phyloP scores from a whole-genome alignment of 2,113 vertebrate species.

The Emydura subglobosa region DNA sequence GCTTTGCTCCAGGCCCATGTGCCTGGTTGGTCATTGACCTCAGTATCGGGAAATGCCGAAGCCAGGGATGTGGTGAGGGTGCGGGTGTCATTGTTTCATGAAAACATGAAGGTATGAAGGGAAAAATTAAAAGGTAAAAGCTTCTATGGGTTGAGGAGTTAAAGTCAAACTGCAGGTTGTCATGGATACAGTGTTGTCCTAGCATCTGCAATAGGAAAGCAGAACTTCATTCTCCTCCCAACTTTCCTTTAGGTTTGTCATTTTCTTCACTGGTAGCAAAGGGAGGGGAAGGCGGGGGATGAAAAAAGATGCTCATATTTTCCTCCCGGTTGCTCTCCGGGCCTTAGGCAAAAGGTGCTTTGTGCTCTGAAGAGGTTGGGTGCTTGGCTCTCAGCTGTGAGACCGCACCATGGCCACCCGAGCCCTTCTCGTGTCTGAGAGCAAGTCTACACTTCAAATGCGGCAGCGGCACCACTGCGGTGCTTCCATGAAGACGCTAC shows the following conservation, averaged over 20 bases:
- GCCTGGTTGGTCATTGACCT: neutral
- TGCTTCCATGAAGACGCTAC: neutral
- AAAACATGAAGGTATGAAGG: conserved; percentile 37
- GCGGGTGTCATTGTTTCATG: neutral
- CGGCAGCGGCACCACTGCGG: too few species aligned
- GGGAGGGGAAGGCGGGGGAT: neutral
- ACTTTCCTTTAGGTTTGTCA: conserved; percentile 25
- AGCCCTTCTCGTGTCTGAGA: neutral
- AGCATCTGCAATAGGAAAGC: neutral
- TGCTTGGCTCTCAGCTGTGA: neutral
- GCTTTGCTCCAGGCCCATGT: neutral
- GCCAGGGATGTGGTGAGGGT: neutral
- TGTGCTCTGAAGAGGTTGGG: neutral
- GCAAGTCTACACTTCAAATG: neutral
- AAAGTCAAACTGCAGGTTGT: conserved; percentile 58
- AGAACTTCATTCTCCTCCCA: conserved; percentile 43
- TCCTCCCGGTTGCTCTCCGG: neutral
- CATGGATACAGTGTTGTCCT: conserved; percentile 43
- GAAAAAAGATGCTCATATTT: neutral
- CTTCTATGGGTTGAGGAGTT: conserved; percentile 24
- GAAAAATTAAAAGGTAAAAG: conserved; percentile 63
- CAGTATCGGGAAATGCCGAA: neutral
- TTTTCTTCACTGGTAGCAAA: conserved; percentile 22
- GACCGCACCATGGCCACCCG: neutral
- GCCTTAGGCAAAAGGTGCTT: neutral